Evolutionary conservation across 2,797 vertebrate genomes (phyloP).

Genomic region (Petrocephalus sullivani): DNA sequence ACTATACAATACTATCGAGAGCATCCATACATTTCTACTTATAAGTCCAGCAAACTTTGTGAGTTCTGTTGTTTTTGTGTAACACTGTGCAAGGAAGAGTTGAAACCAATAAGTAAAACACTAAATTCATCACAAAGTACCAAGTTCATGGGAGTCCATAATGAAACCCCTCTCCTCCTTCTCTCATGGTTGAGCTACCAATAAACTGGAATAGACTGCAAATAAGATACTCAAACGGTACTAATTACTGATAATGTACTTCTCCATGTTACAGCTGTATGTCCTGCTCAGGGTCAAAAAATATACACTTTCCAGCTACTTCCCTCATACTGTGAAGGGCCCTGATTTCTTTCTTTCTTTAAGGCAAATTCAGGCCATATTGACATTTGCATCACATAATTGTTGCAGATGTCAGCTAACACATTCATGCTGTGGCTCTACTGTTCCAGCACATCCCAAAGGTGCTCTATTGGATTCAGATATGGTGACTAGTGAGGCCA

Average conservation of each 20-base stretch:
- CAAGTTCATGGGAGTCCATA: neutral
- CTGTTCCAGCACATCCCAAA: neutral
- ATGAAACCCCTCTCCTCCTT: neutral
- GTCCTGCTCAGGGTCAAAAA: neutral
- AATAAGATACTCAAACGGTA: neutral
- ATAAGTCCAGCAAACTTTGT: neutral
- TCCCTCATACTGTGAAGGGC: neutral
- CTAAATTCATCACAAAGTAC: neutral
- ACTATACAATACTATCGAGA: neutral
- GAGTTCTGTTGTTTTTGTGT: neutral
- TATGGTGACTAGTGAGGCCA: neutral
- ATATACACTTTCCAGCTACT: neutral
- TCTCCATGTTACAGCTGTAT: neutral
- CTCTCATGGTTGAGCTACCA: neutral
- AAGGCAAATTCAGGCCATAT: neutral
- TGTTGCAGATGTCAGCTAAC: neutral
- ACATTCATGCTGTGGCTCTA: neutral
- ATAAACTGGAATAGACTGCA: neutral
- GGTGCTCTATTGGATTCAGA: neutral
- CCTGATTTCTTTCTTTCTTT: neutral
- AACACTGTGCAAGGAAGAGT: neutral
- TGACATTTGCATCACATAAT: neutral
- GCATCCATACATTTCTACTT: neutral
- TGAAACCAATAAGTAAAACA: neutral
- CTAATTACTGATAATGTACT: neutral